Conservation (phyloP, 2,888 invertebrate genomes). For the Sarcophaga variegata region DNA sequence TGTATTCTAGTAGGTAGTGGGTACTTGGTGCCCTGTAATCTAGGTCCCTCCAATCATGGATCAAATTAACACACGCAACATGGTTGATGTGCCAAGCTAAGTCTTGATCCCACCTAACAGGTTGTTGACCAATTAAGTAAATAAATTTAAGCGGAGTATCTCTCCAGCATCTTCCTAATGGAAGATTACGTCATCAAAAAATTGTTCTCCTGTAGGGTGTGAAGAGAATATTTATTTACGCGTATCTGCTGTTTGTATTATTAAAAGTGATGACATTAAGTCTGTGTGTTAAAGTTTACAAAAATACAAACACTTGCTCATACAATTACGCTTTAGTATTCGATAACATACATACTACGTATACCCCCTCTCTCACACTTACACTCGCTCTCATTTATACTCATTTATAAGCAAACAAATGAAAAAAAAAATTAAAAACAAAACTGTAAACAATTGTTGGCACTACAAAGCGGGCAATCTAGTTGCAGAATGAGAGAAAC, state of each 20-base stretch:
- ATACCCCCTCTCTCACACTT: neutral
- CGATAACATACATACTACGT: too few species aligned
- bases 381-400: neutral
- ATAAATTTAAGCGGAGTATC: too few species aligned
- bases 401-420: slow-evolving; percentile 7
- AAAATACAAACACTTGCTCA: neutral
- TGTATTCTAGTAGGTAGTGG: too few species aligned
- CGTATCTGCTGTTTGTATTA: slow-evolving; percentile 58
- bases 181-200: neutral
- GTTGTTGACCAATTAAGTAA: too few species aligned
- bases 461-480: neutral
- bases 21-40: too few species aligned
- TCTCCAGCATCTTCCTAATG: too few species aligned
- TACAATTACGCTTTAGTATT: too few species aligned
- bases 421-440: neutral
- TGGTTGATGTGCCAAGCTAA: too few species aligned
- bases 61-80: too few species aligned
- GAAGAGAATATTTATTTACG: slow-evolving; percentile 33
- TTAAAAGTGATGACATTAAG: slow-evolving; percentile 67
- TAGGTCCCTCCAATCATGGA: too few species aligned
- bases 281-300: slow-evolving; percentile 51
- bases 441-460: neutral
- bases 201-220: neutral
- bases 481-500: neutral
- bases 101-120: too few species aligned